Evolutionary conservation across 2,113 vertebrate genomes (phyloP), one percentile per base, ranked within the genome.

Genomic region (Chrysemys picta): DNA sequence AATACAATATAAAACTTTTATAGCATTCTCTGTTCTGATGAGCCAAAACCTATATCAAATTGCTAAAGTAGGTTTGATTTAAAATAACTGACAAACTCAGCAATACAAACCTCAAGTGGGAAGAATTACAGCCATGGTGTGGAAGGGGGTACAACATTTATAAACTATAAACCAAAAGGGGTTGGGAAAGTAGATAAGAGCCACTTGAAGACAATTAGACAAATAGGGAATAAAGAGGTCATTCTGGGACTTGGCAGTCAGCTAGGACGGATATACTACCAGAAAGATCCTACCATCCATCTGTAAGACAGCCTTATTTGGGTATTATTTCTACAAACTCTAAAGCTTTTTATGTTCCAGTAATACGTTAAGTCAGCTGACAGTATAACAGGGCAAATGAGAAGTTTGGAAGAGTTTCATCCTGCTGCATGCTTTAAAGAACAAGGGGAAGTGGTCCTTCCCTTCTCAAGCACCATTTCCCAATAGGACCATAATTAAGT

Each of bases 1-100:
- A 45, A 12, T 93, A 88, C 29, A 65, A 88, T n/a, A 65, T 29
- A 75, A 85, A 52, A 65, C 5, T 91, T 84, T 88, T 29, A 79
- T 59, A 24, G 42, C 85, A 47, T 45, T 82, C 29, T 5, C 38
- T 84, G 13, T 57, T n/a, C 57, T 88, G 21, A 57, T 84, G 79
- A 91, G 27, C 31, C 56, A 91, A 95, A 45, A 84, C 31, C n/a
- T 54, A 22, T 1, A 59, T n/a, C 5, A 72, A 57, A 27, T 13
- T 81, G 29, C 65, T 69, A 38, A 89, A 92, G 0, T 0, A 89
- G 11, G 13, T 81, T 29, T 72, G 49, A 65, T 22, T 82, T 86
- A 84, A 90, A 56, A 56, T 82, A 80, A 87, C 25, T 11, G 24
- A 78, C 2, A 1, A 22, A 25, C 8, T 53, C 50, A 10, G 14